Evolutionary conservation across 2,113 vertebrate species (phyloP).

Genomic region (Cyprinodon variegatus): DNA sequence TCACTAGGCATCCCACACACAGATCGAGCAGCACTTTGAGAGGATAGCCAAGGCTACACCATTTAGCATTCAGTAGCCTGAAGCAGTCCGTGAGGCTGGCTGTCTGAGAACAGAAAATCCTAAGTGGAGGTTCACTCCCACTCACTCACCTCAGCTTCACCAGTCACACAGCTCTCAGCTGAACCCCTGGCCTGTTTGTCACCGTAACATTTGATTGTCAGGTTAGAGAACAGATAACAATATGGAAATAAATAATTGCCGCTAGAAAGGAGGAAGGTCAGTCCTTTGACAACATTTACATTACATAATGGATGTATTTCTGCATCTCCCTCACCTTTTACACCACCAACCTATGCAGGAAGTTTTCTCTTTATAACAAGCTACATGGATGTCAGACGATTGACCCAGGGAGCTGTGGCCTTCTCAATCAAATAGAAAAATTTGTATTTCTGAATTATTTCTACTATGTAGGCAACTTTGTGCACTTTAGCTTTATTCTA

Average conservation of each 20-base stretch:
- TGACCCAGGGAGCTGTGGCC: constrained; percentile 12
- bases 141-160: constrained; percentile 67
- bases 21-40: constrained; percentile 65
- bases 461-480: too few relatives aligned
- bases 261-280: constrained; percentile 20
- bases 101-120: constrained; percentile 70
- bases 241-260: constrained; percentile 36
- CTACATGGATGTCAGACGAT: constrained; percentile 7
- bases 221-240: constrained; percentile 3
- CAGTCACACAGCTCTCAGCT: constrained; percentile 53
- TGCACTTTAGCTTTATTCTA: not conserved
- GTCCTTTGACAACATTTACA: constrained; percentile 17
- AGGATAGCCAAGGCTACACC: constrained; percentile 64
- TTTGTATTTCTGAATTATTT: constrained; percentile 11
- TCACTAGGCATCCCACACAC: constrained; percentile 75
- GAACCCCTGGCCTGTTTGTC: constrained; percentile 51
- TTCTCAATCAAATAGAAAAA: constrained; percentile 33
- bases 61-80: constrained; percentile 73
- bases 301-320: constrained; percentile 16
- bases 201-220: constrained; percentile 28
- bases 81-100: constrained; percentile 62
- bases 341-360: constrained; percentile 15
- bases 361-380: not conserved
- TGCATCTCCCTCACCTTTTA: constrained; percentile 20
- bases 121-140: constrained; percentile 70